Base-by-base conservation (phyloP, 2,888 invertebrate genomes). In the Dichetophora obliterata region DNA sequence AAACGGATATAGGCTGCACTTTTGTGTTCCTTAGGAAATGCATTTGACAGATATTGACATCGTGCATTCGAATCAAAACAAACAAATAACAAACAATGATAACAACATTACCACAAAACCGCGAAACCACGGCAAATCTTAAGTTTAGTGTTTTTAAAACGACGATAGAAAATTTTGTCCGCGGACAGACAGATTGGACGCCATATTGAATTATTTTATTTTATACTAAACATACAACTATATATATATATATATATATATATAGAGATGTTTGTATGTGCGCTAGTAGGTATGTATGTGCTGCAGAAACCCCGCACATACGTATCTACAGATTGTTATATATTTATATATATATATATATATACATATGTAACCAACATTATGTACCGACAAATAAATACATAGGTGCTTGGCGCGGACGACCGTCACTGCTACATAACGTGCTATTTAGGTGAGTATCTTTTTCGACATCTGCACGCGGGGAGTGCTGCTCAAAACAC, bases 131-230 rank as follows among this genome's bases (percentile, higher is more conserved):
- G 6, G 14, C 48, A 48, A 50, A 63, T 63, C 27, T 66, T 34
- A 61, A 48, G 61, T 27, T 24, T 8, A 61, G 24, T 61, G 3
- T 72, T 48, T 72, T 61, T 22, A 59, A 72, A 61, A 61, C 72
- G 27, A 61, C 72, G 59, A 72, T 59, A 59, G 61, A 61, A 72
- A 75, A 61, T 52, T n/a, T 72, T 27, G 69, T 48, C 34, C 31
- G 24, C 78, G 65, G 73, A 79, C 75, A 59, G 78, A 78, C 76
- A 61, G 43, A 22, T 43, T 34, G 84, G 86, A 85, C 85, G 85
- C 85, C 85, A 86, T 85, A 85, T 85, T 85, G 86, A 83, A 85
- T 86, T 85, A 85, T 84, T 84, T 75, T 79, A 72, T 75, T 84
- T 70, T 72, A 50, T 71, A 83, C 86, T 84, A 85, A 73, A 82